Conservation (phyloP, 2,797 vertebrate species). For the Pterois miles region DNA sequence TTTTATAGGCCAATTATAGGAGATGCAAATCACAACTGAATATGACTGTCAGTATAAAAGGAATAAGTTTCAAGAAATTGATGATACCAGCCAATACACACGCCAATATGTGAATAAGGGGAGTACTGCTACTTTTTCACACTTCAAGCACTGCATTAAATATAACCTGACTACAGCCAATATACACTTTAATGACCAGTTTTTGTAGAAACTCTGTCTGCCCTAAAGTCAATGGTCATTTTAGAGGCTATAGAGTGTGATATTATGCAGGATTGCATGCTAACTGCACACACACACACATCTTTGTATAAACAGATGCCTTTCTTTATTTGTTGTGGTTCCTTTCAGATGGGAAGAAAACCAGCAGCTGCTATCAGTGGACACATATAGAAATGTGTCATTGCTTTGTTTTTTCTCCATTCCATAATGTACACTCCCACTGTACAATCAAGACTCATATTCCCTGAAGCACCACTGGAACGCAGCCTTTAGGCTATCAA, state of each 20-base stretch:
- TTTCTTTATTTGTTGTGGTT: neutral
- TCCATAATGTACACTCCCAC: neutral
- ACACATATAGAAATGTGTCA: neutral
- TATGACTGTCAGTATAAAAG: no score
- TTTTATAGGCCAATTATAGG: no score
- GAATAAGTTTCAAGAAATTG: no score
- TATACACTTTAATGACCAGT: neutral
- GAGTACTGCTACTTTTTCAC: no score
- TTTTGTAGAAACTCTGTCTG: neutral
- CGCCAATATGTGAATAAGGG: no score
- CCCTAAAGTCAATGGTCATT: neutral
- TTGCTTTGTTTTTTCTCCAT: neutral
- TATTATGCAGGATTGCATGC: neutral
- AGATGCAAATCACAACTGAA: no score
- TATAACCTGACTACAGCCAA: neutral
- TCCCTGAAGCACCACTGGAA: conserved; percentile 3
- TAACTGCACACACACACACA: neutral
- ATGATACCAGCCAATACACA: no score
- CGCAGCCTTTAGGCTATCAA: conserved; percentile 13
- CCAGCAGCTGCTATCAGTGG: neutral
- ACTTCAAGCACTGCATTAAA: neutral
- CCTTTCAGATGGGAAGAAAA: neutral
- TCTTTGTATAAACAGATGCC: neutral
- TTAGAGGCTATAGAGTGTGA: neutral
- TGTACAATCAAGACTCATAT: conserved; percentile 21